These are phyloP conservation scores for Procambarus virginalis DNA, from an alignment of 1,140 invertebrate species.

Conservation along the genomic window DNA sequence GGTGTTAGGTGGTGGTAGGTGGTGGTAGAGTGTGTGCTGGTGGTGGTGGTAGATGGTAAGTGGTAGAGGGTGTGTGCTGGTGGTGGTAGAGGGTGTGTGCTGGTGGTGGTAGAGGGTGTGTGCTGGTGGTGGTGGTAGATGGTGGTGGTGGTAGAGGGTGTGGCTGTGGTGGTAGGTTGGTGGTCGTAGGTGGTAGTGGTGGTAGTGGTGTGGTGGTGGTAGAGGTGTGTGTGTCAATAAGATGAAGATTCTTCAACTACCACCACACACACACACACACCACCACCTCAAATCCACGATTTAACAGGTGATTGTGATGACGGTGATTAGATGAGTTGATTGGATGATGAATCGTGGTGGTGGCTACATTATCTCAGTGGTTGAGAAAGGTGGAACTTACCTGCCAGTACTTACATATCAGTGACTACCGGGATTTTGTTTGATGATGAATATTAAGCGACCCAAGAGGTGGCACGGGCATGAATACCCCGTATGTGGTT, in stretches of 20 bases:
- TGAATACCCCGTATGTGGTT: no score
- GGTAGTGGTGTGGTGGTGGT: neutral
- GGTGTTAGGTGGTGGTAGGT: neutral
- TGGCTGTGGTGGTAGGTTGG: neutral
- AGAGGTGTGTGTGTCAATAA: neutral
- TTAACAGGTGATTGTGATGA: neutral
- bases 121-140: neutral
- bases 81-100: neutral
- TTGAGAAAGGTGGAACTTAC: no score
- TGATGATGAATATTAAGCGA: no score
- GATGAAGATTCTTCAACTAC: neutral
- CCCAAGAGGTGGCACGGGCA: no score
- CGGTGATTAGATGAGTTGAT: neutral
- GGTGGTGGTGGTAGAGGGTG: neutral
- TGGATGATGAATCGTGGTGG: neutral
- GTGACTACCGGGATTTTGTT: no score
- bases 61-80: neutral
- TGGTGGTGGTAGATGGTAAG: neutral
- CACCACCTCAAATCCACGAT: no score
- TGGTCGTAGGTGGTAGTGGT: no score
- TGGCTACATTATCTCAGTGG: neutral
- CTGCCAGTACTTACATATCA: no score
- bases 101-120: neutral
- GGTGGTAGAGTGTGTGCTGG: neutral
- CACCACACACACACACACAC: no score